phyloP scores from a whole-genome alignment of 2,113 vertebrate species.

The Tupaia chinensis region DNA sequence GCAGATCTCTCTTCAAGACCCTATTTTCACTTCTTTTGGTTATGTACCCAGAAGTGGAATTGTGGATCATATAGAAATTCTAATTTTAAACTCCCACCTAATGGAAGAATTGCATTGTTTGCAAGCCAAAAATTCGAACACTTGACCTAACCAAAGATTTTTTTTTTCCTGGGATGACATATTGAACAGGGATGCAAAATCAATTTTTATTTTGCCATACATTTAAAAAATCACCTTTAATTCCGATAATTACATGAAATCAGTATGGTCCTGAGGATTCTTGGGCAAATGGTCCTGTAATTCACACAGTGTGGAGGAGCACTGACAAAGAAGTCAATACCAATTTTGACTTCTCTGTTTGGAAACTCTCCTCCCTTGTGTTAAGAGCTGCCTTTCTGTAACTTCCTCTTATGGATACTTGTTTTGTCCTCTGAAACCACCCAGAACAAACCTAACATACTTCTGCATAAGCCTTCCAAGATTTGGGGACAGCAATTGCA shows the following conservation, averaged over 20 bases:
- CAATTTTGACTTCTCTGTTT: constrained; percentile 43
- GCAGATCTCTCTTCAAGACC: background rate
- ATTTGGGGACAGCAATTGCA: background rate
- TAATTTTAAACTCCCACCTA: constrained; percentile 38
- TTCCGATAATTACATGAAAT: constrained; percentile 29
- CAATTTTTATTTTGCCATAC: constrained; percentile 30
- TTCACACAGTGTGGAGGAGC: background rate
- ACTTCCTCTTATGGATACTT: background rate
- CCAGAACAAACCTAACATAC: background rate
- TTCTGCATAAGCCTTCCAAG: constrained; percentile 14
- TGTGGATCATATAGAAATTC: constrained; percentile 42
- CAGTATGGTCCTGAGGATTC: background rate
- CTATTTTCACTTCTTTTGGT: constrained; percentile 61
- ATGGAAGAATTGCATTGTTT: background rate
- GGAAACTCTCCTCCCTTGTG: constrained; percentile 45
- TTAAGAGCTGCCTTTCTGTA: background rate
- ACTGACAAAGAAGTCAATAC: background rate
- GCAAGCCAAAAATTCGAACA: constrained; percentile 18
- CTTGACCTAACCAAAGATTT: background rate
- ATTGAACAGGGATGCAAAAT: background rate
- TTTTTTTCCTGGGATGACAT: background rate
- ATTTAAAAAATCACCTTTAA: constrained; percentile 32
- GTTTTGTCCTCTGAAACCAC: background rate
- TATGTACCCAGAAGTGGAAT: constrained; percentile 24
- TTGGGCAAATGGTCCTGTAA: background rate